phyloP scores from a whole-genome alignment of 2,888 invertebrate species.

The Tenthredo amoena region DNA sequence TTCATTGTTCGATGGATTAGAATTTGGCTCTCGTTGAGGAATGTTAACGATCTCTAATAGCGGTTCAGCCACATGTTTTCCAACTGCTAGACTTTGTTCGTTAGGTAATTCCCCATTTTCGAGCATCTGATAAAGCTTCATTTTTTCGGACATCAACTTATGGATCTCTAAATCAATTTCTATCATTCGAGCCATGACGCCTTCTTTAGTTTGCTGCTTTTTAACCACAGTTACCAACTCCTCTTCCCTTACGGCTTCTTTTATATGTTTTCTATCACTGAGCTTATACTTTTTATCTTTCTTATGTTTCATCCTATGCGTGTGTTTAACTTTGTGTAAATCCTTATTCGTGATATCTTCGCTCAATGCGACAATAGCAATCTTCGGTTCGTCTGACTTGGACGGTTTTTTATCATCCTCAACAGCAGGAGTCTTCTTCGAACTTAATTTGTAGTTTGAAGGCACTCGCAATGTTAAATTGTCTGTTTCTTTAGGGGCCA shows the following conservation, averaged over 20 bases:
- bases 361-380: neutral
- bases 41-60: neutral
- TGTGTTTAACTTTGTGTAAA: constrained; percentile 18
- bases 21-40: neutral
- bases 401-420: neutral
- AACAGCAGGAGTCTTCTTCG: neutral
- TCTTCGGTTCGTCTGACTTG: neutral
- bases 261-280: constrained; percentile 60
- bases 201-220: constrained; percentile 66
- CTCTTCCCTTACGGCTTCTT: constrained; percentile 59
- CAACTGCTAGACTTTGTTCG: neutral
- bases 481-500: neutral
- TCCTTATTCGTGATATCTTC: neutral
- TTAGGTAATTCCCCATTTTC: constrained; percentile 73
- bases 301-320: constrained; percentile 60
- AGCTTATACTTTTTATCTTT: constrained; percentile 55
- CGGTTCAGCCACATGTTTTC: neutral
- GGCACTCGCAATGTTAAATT: neutral
- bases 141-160: constrained; percentile 81
- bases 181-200: constrained; percentile 81
- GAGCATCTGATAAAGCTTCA: constrained; percentile 80
- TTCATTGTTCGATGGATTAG: neutral
- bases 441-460: neutral
- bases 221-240: constrained; percentile 57
- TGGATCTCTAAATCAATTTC: constrained; percentile 83